Conservation (phyloP, 2,888 invertebrate genomes). For the Callyntrura guangdongensis region DNA sequence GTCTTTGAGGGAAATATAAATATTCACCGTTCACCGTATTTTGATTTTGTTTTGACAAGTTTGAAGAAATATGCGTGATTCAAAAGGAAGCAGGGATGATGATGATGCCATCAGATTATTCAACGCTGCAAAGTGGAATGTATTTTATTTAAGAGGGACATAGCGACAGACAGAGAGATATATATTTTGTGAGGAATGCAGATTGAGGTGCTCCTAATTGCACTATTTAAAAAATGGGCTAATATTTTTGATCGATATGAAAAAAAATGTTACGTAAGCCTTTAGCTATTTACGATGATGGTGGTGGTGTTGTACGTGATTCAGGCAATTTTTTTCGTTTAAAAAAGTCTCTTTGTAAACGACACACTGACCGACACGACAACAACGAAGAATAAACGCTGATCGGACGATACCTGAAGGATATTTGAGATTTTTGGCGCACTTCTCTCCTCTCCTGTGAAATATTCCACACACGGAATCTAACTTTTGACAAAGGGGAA, state of each 20-base stretch:
- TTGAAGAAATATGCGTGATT: background rate
- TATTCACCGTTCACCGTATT: background rate
- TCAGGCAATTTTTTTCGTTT: constrained; percentile 8
- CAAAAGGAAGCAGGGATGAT: background rate
- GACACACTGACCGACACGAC: too few species aligned
- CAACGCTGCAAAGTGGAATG: too few species aligned
- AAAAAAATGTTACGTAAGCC: constrained; percentile 6
- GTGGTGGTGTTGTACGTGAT: background rate
- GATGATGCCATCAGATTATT: background rate
- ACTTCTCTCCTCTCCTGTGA: too few species aligned
- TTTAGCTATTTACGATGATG: background rate
- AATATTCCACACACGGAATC: background rate
- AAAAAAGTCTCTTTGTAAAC: background rate
- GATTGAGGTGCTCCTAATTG: constrained; percentile 7
- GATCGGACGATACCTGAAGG: background rate
- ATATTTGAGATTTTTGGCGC: background rate
- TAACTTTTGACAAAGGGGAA: background rate
- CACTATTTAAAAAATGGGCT: constrained; percentile 35
- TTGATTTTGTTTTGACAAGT: background rate
- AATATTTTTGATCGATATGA: background rate
- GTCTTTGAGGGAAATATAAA: background rate
- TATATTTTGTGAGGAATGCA: background rate
- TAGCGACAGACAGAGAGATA: background rate
- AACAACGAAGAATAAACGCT: background rate
- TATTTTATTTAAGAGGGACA: background rate